Percentiles rank a stretch among this genome's conserved stretches.
Evolutionary conservation across 2,113 vertebrate species (phyloP).

Genomic region (Copsychus sechellarum): DNA sequence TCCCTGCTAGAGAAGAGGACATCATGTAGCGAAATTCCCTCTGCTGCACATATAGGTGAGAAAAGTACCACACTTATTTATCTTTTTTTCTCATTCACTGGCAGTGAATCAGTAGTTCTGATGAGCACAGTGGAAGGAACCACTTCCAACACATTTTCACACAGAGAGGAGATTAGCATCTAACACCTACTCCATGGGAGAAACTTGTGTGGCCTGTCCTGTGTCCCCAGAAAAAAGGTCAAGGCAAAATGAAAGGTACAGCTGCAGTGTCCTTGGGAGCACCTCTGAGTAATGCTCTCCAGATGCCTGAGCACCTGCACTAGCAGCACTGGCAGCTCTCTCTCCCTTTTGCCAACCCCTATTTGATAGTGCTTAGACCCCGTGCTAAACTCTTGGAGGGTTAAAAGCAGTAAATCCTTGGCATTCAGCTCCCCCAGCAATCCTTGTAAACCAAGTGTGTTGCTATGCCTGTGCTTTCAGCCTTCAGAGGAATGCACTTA

Average conservation of each 20-base stretch:
- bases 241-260: neutral
- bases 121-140: neutral
- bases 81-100: neutral
- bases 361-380: neutral
- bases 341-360: neutral
- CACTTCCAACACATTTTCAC: neutral
- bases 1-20: neutral
- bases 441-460: neutral
- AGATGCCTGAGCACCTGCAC: neutral
- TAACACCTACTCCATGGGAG: neutral
- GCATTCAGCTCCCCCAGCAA: neutral
- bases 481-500: neutral
- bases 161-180: neutral
- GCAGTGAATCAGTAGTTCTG: neutral
- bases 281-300: accelerated
- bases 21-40: neutral
- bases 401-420: neutral
- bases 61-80: neutral
- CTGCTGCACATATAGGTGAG: neutral
- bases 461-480: neutral
- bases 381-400: accelerated
- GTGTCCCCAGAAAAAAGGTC: neutral
- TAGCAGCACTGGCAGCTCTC: neutral
- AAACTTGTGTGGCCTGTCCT: neutral
- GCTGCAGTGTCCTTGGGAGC: neutral